Evolutionary conservation across 2,888 invertebrate genomes (phyloP), one percentile per base, ranked within the genome.

Genomic region (Notodonta dromedarius): DNA sequence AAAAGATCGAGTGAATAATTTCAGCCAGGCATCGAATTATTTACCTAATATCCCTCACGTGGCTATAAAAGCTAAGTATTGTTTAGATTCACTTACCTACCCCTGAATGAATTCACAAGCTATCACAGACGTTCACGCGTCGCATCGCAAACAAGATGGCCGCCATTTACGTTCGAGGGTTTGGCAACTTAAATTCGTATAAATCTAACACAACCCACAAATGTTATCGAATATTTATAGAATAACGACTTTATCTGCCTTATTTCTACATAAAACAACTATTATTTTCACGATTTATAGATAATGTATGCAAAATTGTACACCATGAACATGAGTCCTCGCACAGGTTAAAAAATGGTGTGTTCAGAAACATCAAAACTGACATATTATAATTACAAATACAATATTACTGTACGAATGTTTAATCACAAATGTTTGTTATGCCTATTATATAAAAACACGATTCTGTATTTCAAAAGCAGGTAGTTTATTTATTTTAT

Each of bases 91-190:
- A 52, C 35, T 32, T 52, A 52, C 52, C 32, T 35, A 51, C 24
- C 51, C 32, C 12, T 13, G 3, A 12, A 5, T 13, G 3, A 12
- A 52, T n/a, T 24, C 32, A 52, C 32, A 35, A 52, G 0, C 16
- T 16, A 50, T 50, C 32, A 54, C 54, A n/a, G 39, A 39, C 13
- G 39, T 14, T n/a, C n/a, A 39, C 54, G 57, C 69, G 65, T 57
- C 54, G 57, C 69, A 63, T 57, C 58, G 60, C 63, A 61, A 73
- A 66, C 74, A 75, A 75, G 59, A 75, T 75, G 75, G 75, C 77
- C 68, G 72, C 77, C 72, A 63, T 61, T 44, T 69, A 58, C 60
- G 58, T 60, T 55, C 59, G 9, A 46, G 56, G 24, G 8, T 54
- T 52, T 32, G 32, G 40, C 57, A 46, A 64, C 48, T 58, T 62